These are phyloP conservation scores for Nilaparvata lugens DNA, from an alignment of 1,140 invertebrate genomes.

Conservation along the genomic window DNA sequence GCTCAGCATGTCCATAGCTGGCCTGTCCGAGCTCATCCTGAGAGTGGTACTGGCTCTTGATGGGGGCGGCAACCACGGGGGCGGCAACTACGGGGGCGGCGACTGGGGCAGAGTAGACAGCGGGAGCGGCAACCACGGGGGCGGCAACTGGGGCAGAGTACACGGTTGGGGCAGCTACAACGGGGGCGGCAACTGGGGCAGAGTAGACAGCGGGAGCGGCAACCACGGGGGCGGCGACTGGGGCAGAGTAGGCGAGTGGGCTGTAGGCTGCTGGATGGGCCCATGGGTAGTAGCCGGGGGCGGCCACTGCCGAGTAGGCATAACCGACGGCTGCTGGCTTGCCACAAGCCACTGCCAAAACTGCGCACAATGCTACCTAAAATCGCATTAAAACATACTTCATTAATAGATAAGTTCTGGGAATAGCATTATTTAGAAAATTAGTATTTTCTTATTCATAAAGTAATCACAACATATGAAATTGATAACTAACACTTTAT, in stretches of 20 bases:
- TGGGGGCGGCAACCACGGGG: background rate
- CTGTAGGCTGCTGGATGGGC: background rate
- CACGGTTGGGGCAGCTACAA: background rate
- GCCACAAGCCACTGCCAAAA: background rate
- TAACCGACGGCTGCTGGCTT: background rate
- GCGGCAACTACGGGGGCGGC: slow-evolving; percentile 5
- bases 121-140: background rate
- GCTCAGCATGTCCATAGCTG: slow-evolving; percentile 42
- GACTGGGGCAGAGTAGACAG: too few species aligned
- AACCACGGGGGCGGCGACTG: background rate
- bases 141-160: background rate
- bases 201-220: background rate
- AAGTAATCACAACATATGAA: too few species aligned
- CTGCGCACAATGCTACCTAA: background rate
- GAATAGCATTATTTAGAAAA: too few species aligned
- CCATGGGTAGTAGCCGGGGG: background rate
- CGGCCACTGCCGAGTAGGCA: background rate
- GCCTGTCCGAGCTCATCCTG: slow-evolving; percentile 43
- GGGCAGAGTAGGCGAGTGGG: background rate
- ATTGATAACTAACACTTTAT: too few species aligned
- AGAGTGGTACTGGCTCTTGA: slow-evolving; percentile 42
- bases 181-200: background rate
- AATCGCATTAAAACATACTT: background rate
- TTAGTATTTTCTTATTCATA: too few species aligned
- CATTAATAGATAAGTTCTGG: too few species aligned